Evolutionary conservation across 2,888 invertebrate genomes (phyloP).

Genomic region (Philereme vetulata): DNA sequence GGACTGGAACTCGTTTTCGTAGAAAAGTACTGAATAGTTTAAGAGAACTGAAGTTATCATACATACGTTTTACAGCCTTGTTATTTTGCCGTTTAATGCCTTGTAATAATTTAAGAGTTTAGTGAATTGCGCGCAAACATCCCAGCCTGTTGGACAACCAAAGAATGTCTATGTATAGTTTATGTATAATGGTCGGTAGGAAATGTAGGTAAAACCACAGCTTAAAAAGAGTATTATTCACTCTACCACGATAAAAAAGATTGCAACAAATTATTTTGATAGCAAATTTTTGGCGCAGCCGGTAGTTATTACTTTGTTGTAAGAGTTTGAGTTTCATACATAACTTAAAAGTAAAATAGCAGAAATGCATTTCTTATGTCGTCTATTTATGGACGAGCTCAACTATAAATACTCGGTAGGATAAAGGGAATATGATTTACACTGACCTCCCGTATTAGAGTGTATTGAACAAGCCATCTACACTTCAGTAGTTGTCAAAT

Average conservation of each 20-base stretch:
- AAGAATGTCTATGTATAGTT: conserved; percentile 57
- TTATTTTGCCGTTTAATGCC: conserved; percentile 28
- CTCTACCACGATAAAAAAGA: too few species aligned
- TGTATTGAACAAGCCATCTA: too few species aligned
- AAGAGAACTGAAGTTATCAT: conserved; percentile 16
- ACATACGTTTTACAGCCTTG: conserved; percentile 19
- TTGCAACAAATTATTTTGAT: too few species aligned
- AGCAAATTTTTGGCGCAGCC: conserved; percentile 6
- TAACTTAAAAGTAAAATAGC: too few species aligned
- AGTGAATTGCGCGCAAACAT: conserved; percentile 52
- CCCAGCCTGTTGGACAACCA: conserved; percentile 56
- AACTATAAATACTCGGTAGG: too few species aligned
- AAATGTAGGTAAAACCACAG: conserved; percentile 45
- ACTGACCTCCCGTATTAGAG: too few species aligned
- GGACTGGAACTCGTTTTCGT: conserved; percentile 10
- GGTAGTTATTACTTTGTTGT: too few species aligned
- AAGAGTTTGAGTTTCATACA: too few species aligned
- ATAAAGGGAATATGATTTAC: too few species aligned
- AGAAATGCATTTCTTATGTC: too few species aligned
- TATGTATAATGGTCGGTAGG: conserved; percentile 49
- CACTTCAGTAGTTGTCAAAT: too few species aligned
- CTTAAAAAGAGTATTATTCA: conserved; percentile 14
- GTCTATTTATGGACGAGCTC: too few species aligned
- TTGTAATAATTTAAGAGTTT: conserved; percentile 23
- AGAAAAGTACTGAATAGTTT: conserved; percentile 28